Evolutionary conservation across 53 echinoderm and acorn worm species (phyloP), one percentile per base, ranked within the genome.

Genomic region (Glandiceps talaboti): DNA sequence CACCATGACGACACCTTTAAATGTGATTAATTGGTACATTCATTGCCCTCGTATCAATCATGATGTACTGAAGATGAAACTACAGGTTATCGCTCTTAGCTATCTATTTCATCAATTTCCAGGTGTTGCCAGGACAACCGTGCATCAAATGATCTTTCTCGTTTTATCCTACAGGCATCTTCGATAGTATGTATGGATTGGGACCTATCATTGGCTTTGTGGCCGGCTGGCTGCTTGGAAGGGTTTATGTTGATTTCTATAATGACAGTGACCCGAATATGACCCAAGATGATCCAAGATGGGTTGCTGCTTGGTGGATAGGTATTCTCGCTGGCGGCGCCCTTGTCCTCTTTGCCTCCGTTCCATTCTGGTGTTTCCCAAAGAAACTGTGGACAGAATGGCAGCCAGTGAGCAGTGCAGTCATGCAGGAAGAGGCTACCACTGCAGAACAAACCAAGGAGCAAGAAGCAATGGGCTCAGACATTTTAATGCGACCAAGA

Each of bases 171-270:
- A 14, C 33, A 91, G 91, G 91, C 30, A 86, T 89, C 30, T 79
- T 91, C 26, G 86, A 91, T 79, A 91, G 91, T 33, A 91, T 91
- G 91, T 88, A 86, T n/a, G 91, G 91, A 29, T 33, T 91, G 1
- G 91, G 91, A 29, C 84, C 86, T 45, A 89, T 91, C 85, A 77
- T 82, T 26, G 91, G 91, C 30, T 91, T 91, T 74, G 84, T 82
- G 77, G 81, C 88, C 28, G 88, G 88, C 74, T 85, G 84, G 33
- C 83, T 83, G n/a, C 80, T 83, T 32, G 86, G 88, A 31, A 30
- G 81, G 1, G 82, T 88, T 30, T 91, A 88, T 86, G 91, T 91
- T 27, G 91, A 91, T 79, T 91, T 86, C 84, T 91, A 91, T 20
- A 45, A n/a, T n/a, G n/a, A 45, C 64, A 91, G 84, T 88, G 91